These are phyloP conservation scores for Agrenia bidenticulata DNA, from an alignment of 2,888 invertebrate species.

Conservation along the genomic window DNA sequence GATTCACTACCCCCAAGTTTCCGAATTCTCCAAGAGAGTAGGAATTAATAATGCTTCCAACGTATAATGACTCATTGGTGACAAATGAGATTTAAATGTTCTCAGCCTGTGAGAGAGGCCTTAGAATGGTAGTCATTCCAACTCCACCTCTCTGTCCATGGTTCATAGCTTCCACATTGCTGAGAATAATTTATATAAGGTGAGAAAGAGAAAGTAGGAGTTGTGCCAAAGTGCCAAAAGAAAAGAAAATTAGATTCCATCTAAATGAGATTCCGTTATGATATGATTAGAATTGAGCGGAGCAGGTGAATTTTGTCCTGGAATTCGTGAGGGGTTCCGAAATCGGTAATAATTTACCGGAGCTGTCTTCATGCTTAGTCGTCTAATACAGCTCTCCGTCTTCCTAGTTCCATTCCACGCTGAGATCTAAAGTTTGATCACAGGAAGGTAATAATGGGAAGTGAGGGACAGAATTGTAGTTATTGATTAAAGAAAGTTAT, in stretches of 20 bases:
- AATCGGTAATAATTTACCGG: constrained; percentile 13
- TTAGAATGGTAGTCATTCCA: not conserved
- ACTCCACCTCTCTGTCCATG: not conserved
- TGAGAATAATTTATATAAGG: too few species aligned
- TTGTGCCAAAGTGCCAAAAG: too few species aligned
- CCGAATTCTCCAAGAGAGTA: not conserved
- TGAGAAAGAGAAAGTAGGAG: too few species aligned
- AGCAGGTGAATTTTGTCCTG: constrained; percentile 11
- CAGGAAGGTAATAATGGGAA: not conserved
- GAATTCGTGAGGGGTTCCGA: constrained; percentile 9
- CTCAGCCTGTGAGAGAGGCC: too few species aligned
- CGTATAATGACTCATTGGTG: constrained; percentile 5
- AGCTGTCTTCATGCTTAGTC: constrained; percentile 5
- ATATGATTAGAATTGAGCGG: constrained; percentile 15
- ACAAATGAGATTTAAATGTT: constrained; percentile 20
- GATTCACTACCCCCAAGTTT: not conserved
- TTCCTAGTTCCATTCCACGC: too few species aligned
- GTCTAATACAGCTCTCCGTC: not conserved
- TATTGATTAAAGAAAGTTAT: constrained; percentile 3
- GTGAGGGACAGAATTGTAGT: not conserved
- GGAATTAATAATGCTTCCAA: constrained; percentile 3
- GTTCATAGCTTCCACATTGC: not conserved
- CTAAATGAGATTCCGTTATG: constrained; percentile 17
- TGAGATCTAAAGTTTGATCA: too few species aligned
- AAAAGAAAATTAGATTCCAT: too few species aligned